These are phyloP conservation scores for Cygnus atratus DNA, from an alignment of 2,113 vertebrate species.

Conservation along the genomic window DNA sequence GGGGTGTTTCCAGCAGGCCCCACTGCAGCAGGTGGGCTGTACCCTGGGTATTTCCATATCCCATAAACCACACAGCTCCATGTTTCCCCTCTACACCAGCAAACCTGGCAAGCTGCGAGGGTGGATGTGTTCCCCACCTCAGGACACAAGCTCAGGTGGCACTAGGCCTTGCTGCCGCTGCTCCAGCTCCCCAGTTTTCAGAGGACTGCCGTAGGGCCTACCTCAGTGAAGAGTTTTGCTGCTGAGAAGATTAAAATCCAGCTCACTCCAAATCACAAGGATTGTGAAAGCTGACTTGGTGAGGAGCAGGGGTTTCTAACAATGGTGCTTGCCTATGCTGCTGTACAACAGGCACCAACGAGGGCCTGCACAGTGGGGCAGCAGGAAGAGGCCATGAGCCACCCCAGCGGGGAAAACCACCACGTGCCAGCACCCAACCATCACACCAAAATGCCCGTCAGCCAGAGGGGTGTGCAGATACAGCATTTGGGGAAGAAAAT, in stretches of 20 bases:
- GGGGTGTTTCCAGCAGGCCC: background rate
- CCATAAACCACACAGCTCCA: background rate
- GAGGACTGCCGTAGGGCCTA: background rate
- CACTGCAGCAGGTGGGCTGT: background rate
- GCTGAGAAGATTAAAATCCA: background rate
- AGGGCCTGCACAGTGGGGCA: rapidly evolving
- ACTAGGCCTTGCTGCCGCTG: rapidly evolving
- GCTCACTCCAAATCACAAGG: background rate
- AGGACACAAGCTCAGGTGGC: background rate
- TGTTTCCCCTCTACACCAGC: background rate
- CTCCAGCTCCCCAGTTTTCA: rapidly evolving
- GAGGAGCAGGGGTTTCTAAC: background rate
- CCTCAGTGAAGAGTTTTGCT: background rate
- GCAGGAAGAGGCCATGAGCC: rapidly evolving
- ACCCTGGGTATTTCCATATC: background rate
- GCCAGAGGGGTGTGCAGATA: background rate
- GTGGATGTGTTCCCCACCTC: rapidly evolving
- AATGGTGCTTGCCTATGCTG: too few relatives aligned
- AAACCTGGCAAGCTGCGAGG: background rate
- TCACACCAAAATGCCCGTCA: rapidly evolving
- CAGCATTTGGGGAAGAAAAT: background rate
- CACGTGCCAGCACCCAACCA: rapidly evolving
- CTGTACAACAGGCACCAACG: rapidly evolving
- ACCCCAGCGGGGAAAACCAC: rapidly evolving
- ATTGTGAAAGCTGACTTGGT: background rate